These are phyloP conservation scores for Rhabdophis nuchalis DNA, from an alignment of 2,797 vertebrate genomes.

Conservation along the genomic window DNA sequence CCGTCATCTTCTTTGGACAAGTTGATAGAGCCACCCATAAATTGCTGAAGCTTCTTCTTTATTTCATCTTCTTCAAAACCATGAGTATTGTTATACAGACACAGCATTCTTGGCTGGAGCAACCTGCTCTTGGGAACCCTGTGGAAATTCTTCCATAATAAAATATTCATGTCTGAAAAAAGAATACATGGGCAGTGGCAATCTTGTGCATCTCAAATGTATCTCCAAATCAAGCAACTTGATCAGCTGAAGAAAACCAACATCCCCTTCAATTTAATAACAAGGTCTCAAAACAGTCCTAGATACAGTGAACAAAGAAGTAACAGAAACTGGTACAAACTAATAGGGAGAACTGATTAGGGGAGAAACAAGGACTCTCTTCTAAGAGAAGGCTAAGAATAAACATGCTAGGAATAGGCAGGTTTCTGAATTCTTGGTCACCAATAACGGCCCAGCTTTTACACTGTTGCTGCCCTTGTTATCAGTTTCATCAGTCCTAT, in stretches of 20 bases:
- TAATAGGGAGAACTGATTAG: background rate
- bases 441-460: background rate
- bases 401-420: background rate
- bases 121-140: constrained; percentile 49
- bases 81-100: constrained; percentile 71
- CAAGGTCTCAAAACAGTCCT: background rate
- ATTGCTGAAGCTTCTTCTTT: constrained; percentile 76
- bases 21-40: constrained; percentile 84
- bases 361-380: background rate
- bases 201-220: background rate
- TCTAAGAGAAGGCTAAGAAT: background rate
- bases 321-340: background rate
- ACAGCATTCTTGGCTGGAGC: constrained; percentile 62
- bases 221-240: background rate
- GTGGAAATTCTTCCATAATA: constrained; percentile 58
- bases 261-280: background rate
- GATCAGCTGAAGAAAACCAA: background rate
- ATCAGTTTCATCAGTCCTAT: background rate
- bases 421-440: background rate
- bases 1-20: constrained; percentile 81
- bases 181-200: background rate
- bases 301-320: background rate
- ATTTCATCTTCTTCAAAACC: constrained; percentile 77
- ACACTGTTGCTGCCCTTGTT: background rate
- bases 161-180: constrained; percentile 71